Conservation (phyloP, 1,140 invertebrate genomes). For the Ephestia elutella region DNA sequence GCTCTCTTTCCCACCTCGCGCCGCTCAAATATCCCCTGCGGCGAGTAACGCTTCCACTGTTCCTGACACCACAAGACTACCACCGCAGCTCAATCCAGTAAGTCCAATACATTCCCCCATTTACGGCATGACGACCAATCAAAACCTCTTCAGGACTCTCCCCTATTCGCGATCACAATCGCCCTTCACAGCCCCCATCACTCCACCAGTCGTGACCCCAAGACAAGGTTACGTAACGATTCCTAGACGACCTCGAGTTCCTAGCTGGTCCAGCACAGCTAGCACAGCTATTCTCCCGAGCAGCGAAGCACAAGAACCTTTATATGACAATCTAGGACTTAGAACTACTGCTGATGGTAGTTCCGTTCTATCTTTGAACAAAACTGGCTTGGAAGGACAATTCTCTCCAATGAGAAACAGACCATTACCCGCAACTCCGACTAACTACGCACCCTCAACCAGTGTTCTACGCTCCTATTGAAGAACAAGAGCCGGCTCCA, state of each 20-base stretch:
- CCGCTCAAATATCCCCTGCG: slow-evolving; percentile 80
- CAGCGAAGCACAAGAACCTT: slow-evolving; percentile 79
- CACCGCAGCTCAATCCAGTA: slow-evolving; percentile 70
- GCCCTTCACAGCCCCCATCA: slow-evolving; percentile 78
- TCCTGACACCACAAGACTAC: slow-evolving; percentile 77
- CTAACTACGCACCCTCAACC: slow-evolving; percentile 60
- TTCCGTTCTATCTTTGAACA: slow-evolving; percentile 84
- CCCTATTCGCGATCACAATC: slow-evolving; percentile 83
- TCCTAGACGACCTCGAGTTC: slow-evolving; percentile 85
- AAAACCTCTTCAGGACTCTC: slow-evolving; percentile 78
- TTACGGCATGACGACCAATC: slow-evolving; percentile 71
- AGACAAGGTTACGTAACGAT: slow-evolving; percentile 89
- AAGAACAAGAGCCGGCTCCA: slow-evolving; percentile 75
- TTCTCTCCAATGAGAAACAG: slow-evolving; percentile 76
- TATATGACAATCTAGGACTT: slow-evolving; percentile 89
- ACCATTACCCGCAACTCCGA: slow-evolving; percentile 76
- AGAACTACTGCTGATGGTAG: slow-evolving; percentile 90
- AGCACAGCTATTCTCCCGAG: slow-evolving; percentile 74
- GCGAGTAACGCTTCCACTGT: slow-evolving; percentile 85
- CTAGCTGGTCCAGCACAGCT: slow-evolving; percentile 85
- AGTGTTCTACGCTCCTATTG: slow-evolving; percentile 78
- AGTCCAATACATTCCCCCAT: slow-evolving; percentile 74
- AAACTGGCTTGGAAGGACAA: slow-evolving; percentile 67
- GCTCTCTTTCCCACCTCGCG: slow-evolving; percentile 82
- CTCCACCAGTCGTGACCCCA: slow-evolving; percentile 77